A percentile compares a stretch with the other conserved stretches of the same genome.
These are phyloP conservation scores for Netelia virgata DNA, from an alignment of 2,888 invertebrate species.

Conservation along the genomic window DNA sequence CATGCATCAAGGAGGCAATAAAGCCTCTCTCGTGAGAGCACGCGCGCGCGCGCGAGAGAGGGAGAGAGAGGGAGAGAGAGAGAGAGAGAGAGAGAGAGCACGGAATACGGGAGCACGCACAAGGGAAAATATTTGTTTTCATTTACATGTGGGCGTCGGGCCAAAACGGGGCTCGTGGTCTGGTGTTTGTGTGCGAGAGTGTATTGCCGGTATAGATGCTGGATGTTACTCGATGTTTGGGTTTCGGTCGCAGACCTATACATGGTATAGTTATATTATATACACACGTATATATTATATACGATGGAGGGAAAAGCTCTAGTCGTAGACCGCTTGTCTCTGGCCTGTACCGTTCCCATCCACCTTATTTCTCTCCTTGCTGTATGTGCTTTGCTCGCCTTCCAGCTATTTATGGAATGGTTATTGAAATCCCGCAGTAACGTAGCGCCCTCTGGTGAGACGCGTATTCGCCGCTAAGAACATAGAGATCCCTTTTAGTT, in stretches of 20 bases:
- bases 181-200: conserved; percentile 53
- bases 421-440: conserved; percentile 81
- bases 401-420: conserved; percentile 81
- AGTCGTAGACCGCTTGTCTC: conserved; percentile 59
- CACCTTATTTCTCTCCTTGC: conserved; percentile 17
- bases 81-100: conserved; percentile 24
- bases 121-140: conserved; percentile 81
- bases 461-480: conserved; percentile 70
- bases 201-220: conserved; percentile 50
- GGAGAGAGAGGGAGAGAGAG: conserved; percentile 9
- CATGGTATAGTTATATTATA: conserved; percentile 2
- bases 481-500: conserved; percentile 3
- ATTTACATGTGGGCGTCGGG: conserved; percentile 81
- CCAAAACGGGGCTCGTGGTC: conserved; percentile 76
- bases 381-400: conserved; percentile 62
- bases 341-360: conserved; percentile 9
- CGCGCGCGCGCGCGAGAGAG: background rate
- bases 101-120: conserved; percentile 61
- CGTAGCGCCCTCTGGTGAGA: conserved; percentile 73
- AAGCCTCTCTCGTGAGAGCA: conserved; percentile 61
- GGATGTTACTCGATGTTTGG: conserved; percentile 47
- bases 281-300: conserved; percentile 22
- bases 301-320: conserved; percentile 45
- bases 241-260: conserved; percentile 4
- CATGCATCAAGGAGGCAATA: conserved; percentile 82